Conservation (phyloP, 1,140 invertebrate species). For the Euwallacea fornicatus region DNA sequence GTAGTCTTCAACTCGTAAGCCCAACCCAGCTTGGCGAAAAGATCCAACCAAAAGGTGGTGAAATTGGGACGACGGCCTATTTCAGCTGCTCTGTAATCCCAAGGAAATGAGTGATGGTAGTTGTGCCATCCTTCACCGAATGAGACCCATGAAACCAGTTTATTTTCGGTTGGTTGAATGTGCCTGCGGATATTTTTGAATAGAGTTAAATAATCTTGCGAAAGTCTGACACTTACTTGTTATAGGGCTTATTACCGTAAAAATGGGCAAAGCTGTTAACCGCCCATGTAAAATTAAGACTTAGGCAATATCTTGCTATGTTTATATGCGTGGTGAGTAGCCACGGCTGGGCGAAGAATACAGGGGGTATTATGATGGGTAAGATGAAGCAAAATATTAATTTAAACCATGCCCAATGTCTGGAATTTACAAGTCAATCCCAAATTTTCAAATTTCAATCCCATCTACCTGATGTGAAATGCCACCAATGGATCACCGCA, state of each 20-base stretch:
- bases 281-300: conserved; percentile 82
- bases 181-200: conserved; percentile 53
- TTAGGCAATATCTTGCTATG: conserved; percentile 67
- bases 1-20: conserved; percentile 76
- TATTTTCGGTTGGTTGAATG: conserved; percentile 67
- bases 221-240: conserved; percentile 57
- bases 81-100: conserved; percentile 79
- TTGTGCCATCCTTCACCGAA: conserved; percentile 86
- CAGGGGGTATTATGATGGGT: conserved; percentile 58
- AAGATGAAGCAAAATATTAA: conserved; percentile 71
- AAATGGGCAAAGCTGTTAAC: conserved; percentile 87
- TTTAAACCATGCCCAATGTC: conserved; percentile 73
- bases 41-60: conserved; percentile 68
- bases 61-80: conserved; percentile 56
- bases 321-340: conserved; percentile 53
- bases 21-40: conserved; percentile 71
- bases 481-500: conserved; percentile 63
- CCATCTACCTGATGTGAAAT: conserved; percentile 62
- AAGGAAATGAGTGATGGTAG: conserved; percentile 91
- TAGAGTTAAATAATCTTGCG: too few species aligned
- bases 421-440: conserved; percentile 46
- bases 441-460: not conserved
- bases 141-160: conserved; percentile 60
- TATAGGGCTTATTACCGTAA: conserved; percentile 68
- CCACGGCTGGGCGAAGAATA: conserved; percentile 59